phyloP scores from a whole-genome alignment of 2,888 invertebrate species.

The Tipula confusa region DNA sequence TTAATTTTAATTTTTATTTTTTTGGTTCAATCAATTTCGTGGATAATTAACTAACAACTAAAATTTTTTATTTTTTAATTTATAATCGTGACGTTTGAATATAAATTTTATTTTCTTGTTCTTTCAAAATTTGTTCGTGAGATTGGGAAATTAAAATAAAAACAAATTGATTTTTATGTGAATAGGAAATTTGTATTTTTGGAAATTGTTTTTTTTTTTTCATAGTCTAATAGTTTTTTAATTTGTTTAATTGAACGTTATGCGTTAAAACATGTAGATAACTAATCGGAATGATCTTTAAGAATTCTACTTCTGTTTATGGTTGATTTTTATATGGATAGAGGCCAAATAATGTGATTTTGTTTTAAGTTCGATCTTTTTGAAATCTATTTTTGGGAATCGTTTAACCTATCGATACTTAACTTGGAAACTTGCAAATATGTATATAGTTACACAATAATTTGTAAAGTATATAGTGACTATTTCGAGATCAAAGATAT shows the following conservation, averaged over 20 bases:
- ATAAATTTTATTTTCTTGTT: background rate
- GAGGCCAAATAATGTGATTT: too few species aligned
- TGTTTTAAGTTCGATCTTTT: too few species aligned
- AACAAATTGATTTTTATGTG: background rate
- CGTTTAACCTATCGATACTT: too few species aligned
- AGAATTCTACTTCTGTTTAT: background rate
- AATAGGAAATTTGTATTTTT: background rate
- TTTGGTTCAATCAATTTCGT: constrained; percentile 20
- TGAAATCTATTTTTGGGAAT: too few species aligned
- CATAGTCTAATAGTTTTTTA: background rate
- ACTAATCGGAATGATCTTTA: background rate
- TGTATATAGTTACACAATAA: too few species aligned
- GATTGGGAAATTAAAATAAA: background rate
- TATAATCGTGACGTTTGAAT: background rate
- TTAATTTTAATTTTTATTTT: background rate
- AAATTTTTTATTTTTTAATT: background rate
- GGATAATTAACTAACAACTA: background rate
- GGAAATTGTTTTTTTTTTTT: background rate
- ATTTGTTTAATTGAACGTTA: background rate
- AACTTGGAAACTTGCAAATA: too few species aligned
- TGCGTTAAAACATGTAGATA: background rate
- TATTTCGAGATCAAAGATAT: too few species aligned
- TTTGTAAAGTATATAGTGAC: too few species aligned
- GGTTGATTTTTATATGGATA: too few species aligned
- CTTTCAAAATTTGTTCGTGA: background rate